A percentile compares a stretch with the other conserved stretches of the same genome.
Conservation (phyloP, 2,113 vertebrate species). For the Brachyhypopomus occidentalis region DNA sequence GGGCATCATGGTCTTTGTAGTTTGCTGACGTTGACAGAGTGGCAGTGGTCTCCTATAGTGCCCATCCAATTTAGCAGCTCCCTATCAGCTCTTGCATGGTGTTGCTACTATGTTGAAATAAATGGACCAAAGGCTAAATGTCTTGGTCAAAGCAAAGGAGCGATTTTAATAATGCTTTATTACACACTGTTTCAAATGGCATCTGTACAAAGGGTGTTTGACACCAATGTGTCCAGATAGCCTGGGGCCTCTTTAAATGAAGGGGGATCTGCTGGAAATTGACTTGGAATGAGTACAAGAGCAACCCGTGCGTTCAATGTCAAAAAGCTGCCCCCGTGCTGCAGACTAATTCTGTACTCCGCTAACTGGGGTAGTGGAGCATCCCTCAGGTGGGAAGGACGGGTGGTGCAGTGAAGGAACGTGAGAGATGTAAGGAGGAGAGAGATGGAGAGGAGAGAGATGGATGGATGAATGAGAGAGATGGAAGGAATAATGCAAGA, state of each 20-base stretch:
- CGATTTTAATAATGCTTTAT: neutral
- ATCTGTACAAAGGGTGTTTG: neutral
- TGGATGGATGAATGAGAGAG: slow-evolving; percentile 10
- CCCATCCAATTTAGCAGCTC: too few relatives aligned
- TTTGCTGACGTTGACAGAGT: slow-evolving; percentile 16
- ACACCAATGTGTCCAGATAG: neutral
- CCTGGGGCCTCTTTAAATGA: neutral
- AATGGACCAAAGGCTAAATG: neutral
- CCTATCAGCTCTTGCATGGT: too few relatives aligned
- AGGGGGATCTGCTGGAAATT: slow-evolving; percentile 1
- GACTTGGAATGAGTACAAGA: slow-evolving; percentile 1
- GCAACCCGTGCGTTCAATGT: slow-evolving; percentile 23
- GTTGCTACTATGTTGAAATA: too few relatives aligned
- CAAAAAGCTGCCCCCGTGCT: neutral
- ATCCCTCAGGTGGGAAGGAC: slow-evolving; percentile 33
- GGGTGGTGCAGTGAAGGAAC: neutral
- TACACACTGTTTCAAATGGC: neutral
- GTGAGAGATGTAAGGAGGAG: neutral
- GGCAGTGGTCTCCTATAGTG: too few relatives aligned
- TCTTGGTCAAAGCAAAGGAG: neutral
- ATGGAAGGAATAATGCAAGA: neutral
- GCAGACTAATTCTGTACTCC: slow-evolving; percentile 26
- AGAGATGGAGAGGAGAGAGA: neutral
- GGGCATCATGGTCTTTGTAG: slow-evolving; percentile 42
- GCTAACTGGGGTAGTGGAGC: slow-evolving; percentile 44